Conservation (phyloP, 2,113 vertebrate genomes). For the Pluvialis apricaria region DNA sequence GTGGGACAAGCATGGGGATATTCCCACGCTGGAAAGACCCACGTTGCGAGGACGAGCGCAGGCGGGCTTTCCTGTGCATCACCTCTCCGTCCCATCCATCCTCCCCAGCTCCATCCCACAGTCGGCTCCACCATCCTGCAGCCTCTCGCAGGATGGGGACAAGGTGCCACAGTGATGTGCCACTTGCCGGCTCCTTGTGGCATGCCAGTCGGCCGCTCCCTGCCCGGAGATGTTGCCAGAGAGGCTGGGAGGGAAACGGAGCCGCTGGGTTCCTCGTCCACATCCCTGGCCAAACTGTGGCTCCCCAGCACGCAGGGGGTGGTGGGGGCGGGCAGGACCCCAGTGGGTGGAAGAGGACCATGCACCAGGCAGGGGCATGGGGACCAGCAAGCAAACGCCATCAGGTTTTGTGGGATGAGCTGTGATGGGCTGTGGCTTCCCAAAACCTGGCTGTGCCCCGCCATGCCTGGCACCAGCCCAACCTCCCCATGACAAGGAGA, state of each 20-base stretch:
- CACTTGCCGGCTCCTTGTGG: not conserved
- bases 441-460: not conserved
- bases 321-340: not conserved
- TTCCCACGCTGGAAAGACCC: not conserved
- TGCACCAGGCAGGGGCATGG: accelerated
- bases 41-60: accelerated
- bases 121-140: accelerated
- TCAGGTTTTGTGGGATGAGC: not conserved
- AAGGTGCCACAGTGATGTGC: accelerated
- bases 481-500: accelerated
- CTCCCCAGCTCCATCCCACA: accelerated
- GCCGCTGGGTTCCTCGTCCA: not conserved
- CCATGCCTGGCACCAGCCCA: not conserved
- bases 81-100: not conserved
- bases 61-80: accelerated
- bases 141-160: accelerated
- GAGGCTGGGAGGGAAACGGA: accelerated
- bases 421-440: not conserved
- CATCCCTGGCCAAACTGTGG: accelerated
- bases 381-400: not conserved
- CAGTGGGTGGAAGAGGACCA: accelerated
- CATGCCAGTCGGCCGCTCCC: not conserved
- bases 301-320: not conserved
- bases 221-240: accelerated
- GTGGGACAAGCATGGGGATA: accelerated